phyloP scores from a whole-genome alignment of 2,113 vertebrate genomes.

The Vidua macroura region DNA sequence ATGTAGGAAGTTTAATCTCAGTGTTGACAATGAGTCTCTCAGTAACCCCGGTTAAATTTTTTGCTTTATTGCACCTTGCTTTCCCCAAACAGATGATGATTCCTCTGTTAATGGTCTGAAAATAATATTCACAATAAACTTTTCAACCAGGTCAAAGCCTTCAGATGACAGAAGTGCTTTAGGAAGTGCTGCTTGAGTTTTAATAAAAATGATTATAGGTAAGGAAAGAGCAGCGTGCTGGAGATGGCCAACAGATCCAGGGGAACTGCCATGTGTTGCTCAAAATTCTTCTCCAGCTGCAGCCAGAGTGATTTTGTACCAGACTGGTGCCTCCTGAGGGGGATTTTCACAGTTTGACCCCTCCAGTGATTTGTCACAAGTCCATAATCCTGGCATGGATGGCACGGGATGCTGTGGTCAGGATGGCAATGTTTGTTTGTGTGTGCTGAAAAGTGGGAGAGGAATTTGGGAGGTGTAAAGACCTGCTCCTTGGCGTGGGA shows the following conservation, averaged over 20 bases:
- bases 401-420: rapidly evolving
- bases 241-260: background rate
- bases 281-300: background rate
- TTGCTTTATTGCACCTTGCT: background rate
- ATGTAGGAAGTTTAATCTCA: background rate
- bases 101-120: background rate
- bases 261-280: background rate
- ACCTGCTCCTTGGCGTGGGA: background rate
- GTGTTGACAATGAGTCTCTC: background rate
- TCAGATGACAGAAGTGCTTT: slow-evolving; percentile 13
- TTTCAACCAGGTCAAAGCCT: background rate
- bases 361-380: background rate
- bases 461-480: background rate
- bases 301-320: background rate
- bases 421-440: background rate
- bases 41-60: background rate
- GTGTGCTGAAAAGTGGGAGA: background rate
- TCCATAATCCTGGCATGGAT: background rate
- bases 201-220: background rate
- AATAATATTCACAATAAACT: slow-evolving; percentile 6
- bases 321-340: background rate
- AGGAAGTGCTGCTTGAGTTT: background rate
- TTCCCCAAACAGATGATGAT: background rate
- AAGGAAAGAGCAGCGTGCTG: background rate
- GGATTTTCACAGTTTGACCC: background rate